These are phyloP conservation scores for Heterotis niloticus DNA, from an alignment of 2,113 vertebrate species.

Conservation along the genomic window DNA sequence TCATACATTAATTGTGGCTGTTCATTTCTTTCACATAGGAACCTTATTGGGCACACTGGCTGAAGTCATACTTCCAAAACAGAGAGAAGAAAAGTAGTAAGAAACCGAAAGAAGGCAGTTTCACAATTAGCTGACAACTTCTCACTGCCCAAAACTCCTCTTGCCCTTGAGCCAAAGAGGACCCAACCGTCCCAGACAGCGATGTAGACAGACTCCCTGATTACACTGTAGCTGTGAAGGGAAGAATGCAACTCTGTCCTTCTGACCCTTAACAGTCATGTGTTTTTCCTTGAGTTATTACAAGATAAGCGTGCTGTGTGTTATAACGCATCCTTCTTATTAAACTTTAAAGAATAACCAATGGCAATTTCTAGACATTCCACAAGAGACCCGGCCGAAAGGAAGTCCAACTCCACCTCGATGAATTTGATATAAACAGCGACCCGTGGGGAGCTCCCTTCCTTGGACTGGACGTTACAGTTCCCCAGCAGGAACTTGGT, in stretches of 20 bases:
- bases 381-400: slow-evolving; percentile 91
- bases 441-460: slow-evolving; percentile 57
- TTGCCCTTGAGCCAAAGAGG: slow-evolving; percentile 30
- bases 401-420: slow-evolving; percentile 98
- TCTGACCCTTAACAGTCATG: slow-evolving; percentile 8
- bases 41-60: slow-evolving; percentile 58
- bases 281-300: slow-evolving; percentile 28
- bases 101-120: slow-evolving; percentile 52
- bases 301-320: slow-evolving; percentile 6
- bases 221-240: slow-evolving; percentile 41
- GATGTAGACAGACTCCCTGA: slow-evolving; percentile 48
- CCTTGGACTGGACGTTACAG: slow-evolving; percentile 63
- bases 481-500: slow-evolving; percentile 89
- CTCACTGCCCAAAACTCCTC: slow-evolving; percentile 38
- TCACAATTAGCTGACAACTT: slow-evolving; percentile 43
- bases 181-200: neutral
- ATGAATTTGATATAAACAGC: slow-evolving; percentile 95
- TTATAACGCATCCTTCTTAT: slow-evolving; percentile 68
- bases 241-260: slow-evolving; percentile 30
- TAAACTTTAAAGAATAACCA: slow-evolving; percentile 90
- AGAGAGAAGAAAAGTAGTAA: slow-evolving; percentile 30
- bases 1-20: slow-evolving; percentile 15
- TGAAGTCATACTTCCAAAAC: slow-evolving; percentile 43
- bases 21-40: slow-evolving; percentile 8
- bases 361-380: slow-evolving; percentile 97